Conservation (phyloP, 2,888 invertebrate species). For the Hymenopus coronatus region DNA sequence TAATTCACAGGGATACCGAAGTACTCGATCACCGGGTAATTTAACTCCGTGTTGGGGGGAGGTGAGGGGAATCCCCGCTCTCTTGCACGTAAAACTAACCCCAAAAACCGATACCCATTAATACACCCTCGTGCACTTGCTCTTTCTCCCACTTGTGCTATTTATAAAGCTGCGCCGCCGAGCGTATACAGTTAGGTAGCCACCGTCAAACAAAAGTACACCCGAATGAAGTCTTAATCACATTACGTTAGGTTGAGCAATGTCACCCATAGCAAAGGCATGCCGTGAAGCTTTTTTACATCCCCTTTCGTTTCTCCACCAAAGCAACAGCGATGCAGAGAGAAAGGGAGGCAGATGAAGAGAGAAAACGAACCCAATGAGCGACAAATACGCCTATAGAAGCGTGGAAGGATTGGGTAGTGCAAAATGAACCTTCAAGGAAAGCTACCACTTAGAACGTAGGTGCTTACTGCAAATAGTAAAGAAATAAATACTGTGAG, state of each 20-base stretch:
- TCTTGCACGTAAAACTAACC: slow-evolving; percentile 11
- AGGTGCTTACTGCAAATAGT: no score
- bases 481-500: no score
- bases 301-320: background rate
- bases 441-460: no score
- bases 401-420: background rate
- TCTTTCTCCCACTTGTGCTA: background rate
- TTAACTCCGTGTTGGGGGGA: slow-evolving; percentile 10
- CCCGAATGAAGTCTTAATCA: background rate
- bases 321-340: background rate
- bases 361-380: background rate
- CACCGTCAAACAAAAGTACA: background rate
- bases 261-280: background rate
- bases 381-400: background rate
- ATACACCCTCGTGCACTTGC: background rate
- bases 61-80: background rate
- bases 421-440: background rate
- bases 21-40: slow-evolving; percentile 31
- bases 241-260: background rate
- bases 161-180: slow-evolving; percentile 3
- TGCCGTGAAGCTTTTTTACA: background rate
- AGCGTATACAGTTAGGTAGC: background rate
- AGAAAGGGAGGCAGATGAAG: no score
- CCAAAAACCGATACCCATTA: slow-evolving; percentile 15
- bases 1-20: slow-evolving; percentile 30